Conservation (phyloP, 2,888 invertebrate species). For the Caenorhabditis drosophilae region DNA sequence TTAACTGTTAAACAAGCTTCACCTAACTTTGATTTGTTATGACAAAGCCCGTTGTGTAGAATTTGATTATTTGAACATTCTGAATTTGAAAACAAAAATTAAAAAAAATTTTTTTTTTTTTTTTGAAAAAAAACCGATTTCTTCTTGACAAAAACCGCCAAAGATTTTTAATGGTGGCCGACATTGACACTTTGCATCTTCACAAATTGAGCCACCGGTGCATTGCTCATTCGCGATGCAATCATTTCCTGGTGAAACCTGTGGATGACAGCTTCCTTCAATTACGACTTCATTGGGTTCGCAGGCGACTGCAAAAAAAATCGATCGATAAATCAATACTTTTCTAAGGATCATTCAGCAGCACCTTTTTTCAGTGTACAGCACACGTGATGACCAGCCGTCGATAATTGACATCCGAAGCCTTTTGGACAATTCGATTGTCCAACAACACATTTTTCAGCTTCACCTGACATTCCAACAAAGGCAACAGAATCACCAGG, state of each 20-base stretch:
- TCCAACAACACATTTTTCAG: slow-evolving; percentile 50
- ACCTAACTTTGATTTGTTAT: slow-evolving; percentile 37
- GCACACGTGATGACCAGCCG: slow-evolving; percentile 40
- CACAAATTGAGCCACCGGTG: slow-evolving; percentile 50
- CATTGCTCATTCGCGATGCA: slow-evolving; percentile 51
- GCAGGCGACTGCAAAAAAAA: slow-evolving; percentile 32
- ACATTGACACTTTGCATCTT: slow-evolving; percentile 44
- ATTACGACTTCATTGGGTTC: slow-evolving; percentile 44
- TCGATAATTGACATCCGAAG: slow-evolving; percentile 44
- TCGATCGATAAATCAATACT: neutral
- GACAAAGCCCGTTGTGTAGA: slow-evolving; percentile 40
- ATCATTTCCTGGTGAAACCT: slow-evolving; percentile 38
- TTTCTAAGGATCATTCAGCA: neutral
- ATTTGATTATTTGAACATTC: slow-evolving; percentile 42
- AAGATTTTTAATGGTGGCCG: slow-evolving; percentile 38
- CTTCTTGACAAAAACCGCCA: slow-evolving; percentile 49
- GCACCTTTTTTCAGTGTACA: slow-evolving; percentile 39
- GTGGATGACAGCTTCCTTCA: slow-evolving; percentile 43
- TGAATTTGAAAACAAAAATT: slow-evolving; percentile 10
- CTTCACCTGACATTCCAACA: slow-evolving; percentile 50
- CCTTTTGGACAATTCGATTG: slow-evolving; percentile 51
- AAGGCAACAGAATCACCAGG: slow-evolving; percentile 47
- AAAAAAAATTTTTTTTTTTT: neutral
- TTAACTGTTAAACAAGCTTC: slow-evolving; percentile 37
- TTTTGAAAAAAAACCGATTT: slow-evolving; percentile 25